Percentiles rank a stretch among this genome's conserved stretches.
Evolutionary conservation across 2,888 invertebrate species (phyloP).

Genomic region (Portevinia maculata): DNA sequence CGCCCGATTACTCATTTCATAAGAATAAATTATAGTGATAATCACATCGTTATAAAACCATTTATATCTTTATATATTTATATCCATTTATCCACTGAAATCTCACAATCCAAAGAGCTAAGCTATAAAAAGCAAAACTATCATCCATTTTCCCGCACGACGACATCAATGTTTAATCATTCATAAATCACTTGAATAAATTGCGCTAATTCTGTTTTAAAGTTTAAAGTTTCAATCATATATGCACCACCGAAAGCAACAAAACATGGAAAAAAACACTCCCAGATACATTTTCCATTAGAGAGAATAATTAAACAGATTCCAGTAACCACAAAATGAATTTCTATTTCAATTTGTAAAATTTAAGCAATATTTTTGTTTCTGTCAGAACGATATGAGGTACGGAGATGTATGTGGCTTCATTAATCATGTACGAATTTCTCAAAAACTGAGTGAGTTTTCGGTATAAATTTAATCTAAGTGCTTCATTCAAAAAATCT

Average conservation of each 20-base stretch:
- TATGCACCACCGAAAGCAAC: not conserved
- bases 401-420: not conserved
- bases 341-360: slow-evolving; percentile 8
- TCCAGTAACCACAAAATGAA: slow-evolving; percentile 15
- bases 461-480: too few relatives aligned
- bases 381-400: not conserved
- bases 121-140: not conserved
- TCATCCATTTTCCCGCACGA: not conserved
- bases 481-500: too few relatives aligned
- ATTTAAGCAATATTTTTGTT: slow-evolving; percentile 1
- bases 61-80: too few relatives aligned
- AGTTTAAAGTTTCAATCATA: not conserved
- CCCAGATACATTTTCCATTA: not conserved
- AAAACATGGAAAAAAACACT: not conserved
- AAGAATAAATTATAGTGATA: too few relatives aligned
- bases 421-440: slow-evolving; percentile 1
- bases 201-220: not conserved
- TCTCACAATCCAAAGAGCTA: too few relatives aligned
- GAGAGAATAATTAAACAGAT: slow-evolving; percentile 8
- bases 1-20: too few relatives aligned
- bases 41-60: too few relatives aligned
- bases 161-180: not conserved
- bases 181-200: not conserved
- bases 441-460: not conserved
- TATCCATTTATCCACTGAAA: too few relatives aligned